Percentiles rank a stretch among this genome's conserved stretches.
These are phyloP conservation scores for Formica exsecta DNA, from an alignment of 1,140 invertebrate genomes.

Conservation along the genomic window DNA sequence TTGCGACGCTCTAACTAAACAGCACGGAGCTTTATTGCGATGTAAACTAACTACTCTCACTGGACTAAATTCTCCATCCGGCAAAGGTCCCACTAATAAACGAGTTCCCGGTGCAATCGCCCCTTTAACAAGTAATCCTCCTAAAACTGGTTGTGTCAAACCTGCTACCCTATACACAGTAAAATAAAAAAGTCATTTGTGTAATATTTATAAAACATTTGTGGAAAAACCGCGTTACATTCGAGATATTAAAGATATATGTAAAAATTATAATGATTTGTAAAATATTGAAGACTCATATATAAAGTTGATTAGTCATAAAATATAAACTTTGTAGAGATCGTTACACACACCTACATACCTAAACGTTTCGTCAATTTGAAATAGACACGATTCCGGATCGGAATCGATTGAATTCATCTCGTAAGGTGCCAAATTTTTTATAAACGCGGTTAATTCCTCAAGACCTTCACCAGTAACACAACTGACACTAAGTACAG, in stretches of 20 bases:
- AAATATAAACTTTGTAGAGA: neutral
- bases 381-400: constrained; percentile 93
- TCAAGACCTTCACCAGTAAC: constrained; percentile 95
- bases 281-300: neutral
- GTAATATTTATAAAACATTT: neutral
- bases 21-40: constrained; percentile 95
- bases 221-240: neutral
- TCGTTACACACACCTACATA: constrained; percentile 47
- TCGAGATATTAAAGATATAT: neutral
- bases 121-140: constrained; percentile 94
- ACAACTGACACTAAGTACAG: constrained; percentile 98
- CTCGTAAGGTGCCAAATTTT: constrained; percentile 81
- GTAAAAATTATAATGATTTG: constrained; percentile 7
- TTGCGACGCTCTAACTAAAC: constrained; percentile 95
- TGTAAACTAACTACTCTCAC: constrained; percentile 95
- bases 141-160: constrained; percentile 93
- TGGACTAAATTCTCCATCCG: constrained; percentile 93
- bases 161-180: constrained; percentile 88
- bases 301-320: neutral
- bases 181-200: constrained; percentile 18
- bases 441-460: constrained; percentile 91
- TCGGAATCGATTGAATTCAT: constrained; percentile 78
- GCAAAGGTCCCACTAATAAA: constrained; percentile 93
- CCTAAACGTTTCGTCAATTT: constrained; percentile 97
- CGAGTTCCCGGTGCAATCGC: constrained; percentile 94